Base-by-base conservation (phyloP, 2,888 invertebrate species). In the Andrena flavipes region DNA sequence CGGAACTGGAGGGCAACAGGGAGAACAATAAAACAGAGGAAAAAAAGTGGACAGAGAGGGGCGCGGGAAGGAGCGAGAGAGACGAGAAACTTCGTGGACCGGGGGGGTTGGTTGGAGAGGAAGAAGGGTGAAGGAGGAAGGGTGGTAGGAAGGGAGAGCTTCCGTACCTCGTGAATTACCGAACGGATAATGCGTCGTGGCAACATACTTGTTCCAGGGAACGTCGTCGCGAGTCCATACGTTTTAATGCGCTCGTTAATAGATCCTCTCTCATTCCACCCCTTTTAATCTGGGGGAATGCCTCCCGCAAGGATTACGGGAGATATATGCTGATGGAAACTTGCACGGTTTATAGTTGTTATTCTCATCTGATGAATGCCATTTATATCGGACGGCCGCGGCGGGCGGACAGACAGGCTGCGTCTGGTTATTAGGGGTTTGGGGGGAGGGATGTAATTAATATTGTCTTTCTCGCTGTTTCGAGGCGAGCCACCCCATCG, bases 311-410 rank as follows among this genome's bases (percentile, higher is more conserved):
- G 91, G 91, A 93, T 93, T 92, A 93, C 84, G 69, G 84, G 91
- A 92, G 92, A 93, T 92, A 90, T 92, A 93, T 90, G 90, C 89
- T 90, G 92, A 92, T 93, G 92, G 91, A 93, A 92, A 92, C 90
- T 92, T 91, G 79, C 72, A 90, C 87, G 90, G 91, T 92, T 91
- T 90, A 89, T 89, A 85, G 88, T 89, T 84, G 87, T 88, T 87
- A 87, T 80, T 81, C 86, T 84, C 82, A 81, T 87, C 80, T 85
- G 90, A 90, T 89, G 90, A 91, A 89, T 89, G 80, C 87, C 87
- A 90, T 90, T 91, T 89, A 86, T 91, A 91, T 88, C 84, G 82
- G 65, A 42, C 42, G 13, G 16, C 42, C 80, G 84, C 73, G 74
- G 69, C 77, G 86, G 84, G 64, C 69, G 49, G 76, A 62, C 60